These are phyloP conservation scores for Microcaecilia unicolor DNA, from an alignment of 2,797 vertebrate genomes.

Conservation along the genomic window DNA sequence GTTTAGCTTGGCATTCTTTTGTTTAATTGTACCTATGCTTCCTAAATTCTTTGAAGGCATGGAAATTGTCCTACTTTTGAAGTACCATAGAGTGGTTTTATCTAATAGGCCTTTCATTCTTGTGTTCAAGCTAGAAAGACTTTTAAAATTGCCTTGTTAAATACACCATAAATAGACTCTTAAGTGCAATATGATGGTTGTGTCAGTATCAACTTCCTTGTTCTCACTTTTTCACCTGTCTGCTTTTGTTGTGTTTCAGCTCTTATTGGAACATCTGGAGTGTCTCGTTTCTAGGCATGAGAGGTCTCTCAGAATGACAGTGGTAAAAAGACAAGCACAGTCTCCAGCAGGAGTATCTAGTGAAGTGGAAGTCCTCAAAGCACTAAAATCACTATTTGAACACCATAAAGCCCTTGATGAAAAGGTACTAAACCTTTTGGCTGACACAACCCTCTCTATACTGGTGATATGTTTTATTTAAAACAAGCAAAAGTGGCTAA, in stretches of 20 bases:
- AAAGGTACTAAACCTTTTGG: too few relatives aligned
- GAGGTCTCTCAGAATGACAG: slow-evolving; percentile 90
- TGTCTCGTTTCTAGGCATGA: slow-evolving; percentile 93
- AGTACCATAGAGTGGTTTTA: too few relatives aligned
- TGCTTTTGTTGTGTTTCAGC: slow-evolving; percentile 54
- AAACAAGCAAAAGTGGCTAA: too few relatives aligned
- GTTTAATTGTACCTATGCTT: too few relatives aligned
- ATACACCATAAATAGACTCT: not conserved
- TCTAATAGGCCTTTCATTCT: too few relatives aligned
- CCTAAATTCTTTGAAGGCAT: too few relatives aligned
- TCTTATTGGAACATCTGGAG: slow-evolving; percentile 89
- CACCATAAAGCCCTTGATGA: slow-evolving; percentile 97
- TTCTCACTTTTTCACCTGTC: not conserved
- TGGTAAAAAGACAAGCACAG: slow-evolving; percentile 94
- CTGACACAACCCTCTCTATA: too few relatives aligned
- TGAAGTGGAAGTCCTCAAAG: slow-evolving; percentile 95
- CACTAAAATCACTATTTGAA: slow-evolving; percentile 91
- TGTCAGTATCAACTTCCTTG: not conserved
- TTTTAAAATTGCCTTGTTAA: too few relatives aligned
- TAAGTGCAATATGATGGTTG: not conserved
- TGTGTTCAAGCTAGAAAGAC: too few relatives aligned
- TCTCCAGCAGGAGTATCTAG: slow-evolving; percentile 94
- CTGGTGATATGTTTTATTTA: too few relatives aligned
- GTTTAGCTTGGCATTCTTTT: too few relatives aligned
- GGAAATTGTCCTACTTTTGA: too few relatives aligned